Evolutionary conservation across 2,113 vertebrate genomes (phyloP).

Genomic region (Cinclus cinclus): DNA sequence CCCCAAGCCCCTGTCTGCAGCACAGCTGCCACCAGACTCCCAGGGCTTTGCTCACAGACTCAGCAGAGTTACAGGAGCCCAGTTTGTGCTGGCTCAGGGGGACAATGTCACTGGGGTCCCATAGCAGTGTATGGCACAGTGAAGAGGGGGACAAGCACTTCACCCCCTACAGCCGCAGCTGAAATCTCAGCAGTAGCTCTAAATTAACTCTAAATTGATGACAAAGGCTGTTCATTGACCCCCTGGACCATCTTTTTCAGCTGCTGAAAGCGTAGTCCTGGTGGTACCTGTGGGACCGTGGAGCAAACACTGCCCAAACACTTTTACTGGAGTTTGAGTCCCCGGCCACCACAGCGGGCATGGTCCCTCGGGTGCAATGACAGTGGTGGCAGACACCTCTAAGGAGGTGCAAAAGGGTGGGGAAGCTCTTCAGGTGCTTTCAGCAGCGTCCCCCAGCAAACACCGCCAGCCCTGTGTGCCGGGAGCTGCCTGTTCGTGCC

Average conservation of each 20-base stretch:
- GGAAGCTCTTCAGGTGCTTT: neutral
- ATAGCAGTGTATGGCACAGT: fast-evolving
- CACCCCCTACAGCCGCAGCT: neutral
- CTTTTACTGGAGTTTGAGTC: neutral
- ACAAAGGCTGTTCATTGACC: neutral
- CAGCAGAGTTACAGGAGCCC: neutral
- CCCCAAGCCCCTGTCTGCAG: neutral
- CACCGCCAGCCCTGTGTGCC: fast-evolving
- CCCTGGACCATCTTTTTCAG: neutral
- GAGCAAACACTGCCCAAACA: neutral
- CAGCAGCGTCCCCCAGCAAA: neutral
- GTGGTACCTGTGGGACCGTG: neutral
- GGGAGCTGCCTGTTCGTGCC: neutral
- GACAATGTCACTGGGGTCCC: neutral
- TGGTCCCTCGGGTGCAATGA: neutral
- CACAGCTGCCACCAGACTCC: neutral
- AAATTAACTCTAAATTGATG: neutral
- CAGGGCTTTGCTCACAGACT: neutral
- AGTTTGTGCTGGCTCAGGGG: neutral
- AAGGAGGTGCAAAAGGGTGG: fast-evolving
- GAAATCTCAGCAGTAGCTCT: neutral
- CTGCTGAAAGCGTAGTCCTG: neutral
- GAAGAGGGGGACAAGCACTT: neutral
- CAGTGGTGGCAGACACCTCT: fast-evolving
- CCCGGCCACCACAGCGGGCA: fast-evolving